These are phyloP conservation scores for Urocyon cinereoargenteus DNA, from an alignment of 2,797 vertebrate species.

Conservation along the genomic window DNA sequence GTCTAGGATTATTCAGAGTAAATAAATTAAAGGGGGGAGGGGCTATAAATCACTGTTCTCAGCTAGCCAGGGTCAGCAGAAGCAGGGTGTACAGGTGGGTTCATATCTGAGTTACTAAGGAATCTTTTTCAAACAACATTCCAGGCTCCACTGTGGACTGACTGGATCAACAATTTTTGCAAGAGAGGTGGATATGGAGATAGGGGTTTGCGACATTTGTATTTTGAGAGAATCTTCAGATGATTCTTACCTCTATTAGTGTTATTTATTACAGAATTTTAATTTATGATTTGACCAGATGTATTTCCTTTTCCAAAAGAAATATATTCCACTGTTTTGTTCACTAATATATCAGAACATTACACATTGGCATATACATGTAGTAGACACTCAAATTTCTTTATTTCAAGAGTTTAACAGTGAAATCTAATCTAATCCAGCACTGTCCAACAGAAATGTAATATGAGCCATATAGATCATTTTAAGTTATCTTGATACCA, in stretches of 20 bases:
- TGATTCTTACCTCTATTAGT: background rate
- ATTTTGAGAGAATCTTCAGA: constrained; percentile 37
- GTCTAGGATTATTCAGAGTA: constrained; percentile 28
- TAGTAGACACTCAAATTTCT: background rate
- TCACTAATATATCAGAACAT: background rate
- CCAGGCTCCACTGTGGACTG: background rate
- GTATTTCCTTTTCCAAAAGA: background rate
- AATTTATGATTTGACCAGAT: constrained; percentile 22
- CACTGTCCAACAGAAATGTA: background rate
- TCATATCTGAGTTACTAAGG: constrained; percentile 4
- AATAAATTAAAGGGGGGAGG: background rate
- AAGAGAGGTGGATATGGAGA: background rate
- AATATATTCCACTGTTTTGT: background rate
- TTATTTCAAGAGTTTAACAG: constrained; percentile 38
- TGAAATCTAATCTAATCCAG: constrained; percentile 3
- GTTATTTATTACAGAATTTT: background rate
- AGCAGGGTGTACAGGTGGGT: background rate
- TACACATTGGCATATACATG: background rate
- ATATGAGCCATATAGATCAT: background rate
- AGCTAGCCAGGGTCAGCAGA: background rate
- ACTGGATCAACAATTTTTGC: background rate
- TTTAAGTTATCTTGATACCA: background rate
- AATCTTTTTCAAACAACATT: constrained; percentile 16
- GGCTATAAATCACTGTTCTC: background rate
- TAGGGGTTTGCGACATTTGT: background rate